Evolutionary conservation across 2,113 vertebrate species (phyloP), one percentile per base, ranked within the genome.

Genomic region (Dicrurus megarhynchus): DNA sequence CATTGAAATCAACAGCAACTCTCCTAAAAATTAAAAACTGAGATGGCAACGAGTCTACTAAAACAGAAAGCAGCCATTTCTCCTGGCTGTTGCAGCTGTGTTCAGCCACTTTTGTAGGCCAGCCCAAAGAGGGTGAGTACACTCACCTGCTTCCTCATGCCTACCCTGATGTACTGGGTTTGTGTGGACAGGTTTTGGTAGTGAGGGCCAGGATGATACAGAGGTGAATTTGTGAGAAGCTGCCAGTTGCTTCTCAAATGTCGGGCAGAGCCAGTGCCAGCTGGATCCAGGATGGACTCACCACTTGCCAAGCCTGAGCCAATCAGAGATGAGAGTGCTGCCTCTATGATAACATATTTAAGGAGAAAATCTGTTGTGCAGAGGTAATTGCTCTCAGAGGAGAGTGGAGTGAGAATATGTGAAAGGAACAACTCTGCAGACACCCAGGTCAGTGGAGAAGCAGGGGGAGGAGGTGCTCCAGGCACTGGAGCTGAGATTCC

Each of bases 271-370:
- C 23, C 28, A 41, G 14, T 63, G 41, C 10, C n/a, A 55, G n/a
- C n/a, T 0, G 1, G 19, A 9, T 70, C 74, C 39, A 26, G 39
- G 65, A 15, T 35, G 20, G 44, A 16, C 21, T 14, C 11, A 18
- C 17, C 22, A 12, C 14, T 59, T 1, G 1, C 33, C 44, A 46
- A 87, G 39, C 39, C 23, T 0, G 0, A 53, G 23, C 10, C 47
- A 69, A 13, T 37, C 27, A 39, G 64, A 46, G n/a, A 26, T 47
- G 39, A 21, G 7, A 41, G 13, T 20, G 49, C 30, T 20, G 15
- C 16, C 28, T 70, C 19, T 39, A 7, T 39, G n/a, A 55, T 8
- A 53, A 53, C 16, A 20, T 21, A 24, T 41, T 63, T 41, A 20
- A 46, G 16, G 8, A 56, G 57, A 61, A 74, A 20, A 53, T 2